Evolutionary conservation across 1,140 invertebrate genomes (phyloP).

Genomic region (Spodoptera litura): DNA sequence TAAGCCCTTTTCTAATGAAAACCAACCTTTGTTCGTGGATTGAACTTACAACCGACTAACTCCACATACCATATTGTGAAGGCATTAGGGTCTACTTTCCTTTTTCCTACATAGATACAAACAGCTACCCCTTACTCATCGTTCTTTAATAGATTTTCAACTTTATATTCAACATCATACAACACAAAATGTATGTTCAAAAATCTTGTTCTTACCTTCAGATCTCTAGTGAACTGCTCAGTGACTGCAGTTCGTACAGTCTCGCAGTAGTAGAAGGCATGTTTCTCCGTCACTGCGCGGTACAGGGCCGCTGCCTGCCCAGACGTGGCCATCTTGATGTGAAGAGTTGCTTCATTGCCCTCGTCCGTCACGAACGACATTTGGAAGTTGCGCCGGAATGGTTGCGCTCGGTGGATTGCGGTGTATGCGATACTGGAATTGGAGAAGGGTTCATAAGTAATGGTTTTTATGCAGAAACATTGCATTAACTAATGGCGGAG

Average conservation of each 20-base stretch:
- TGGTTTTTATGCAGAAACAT: too few relatives aligned
- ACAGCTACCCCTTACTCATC: too few relatives aligned
- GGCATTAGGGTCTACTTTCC: too few relatives aligned
- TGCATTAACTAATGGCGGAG: too few relatives aligned
- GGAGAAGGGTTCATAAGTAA: slow-evolving; percentile 5
- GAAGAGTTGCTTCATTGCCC: slow-evolving; percentile 89
- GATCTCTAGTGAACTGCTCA: slow-evolving; percentile 94
- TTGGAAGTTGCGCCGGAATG: slow-evolving; percentile 91
- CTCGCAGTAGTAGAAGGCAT: slow-evolving; percentile 96
- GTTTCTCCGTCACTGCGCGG: slow-evolving; percentile 95
- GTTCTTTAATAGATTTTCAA: background rate
- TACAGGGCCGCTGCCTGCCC: slow-evolving; percentile 93
- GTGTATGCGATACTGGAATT: slow-evolving; percentile 92
- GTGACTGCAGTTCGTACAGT: slow-evolving; percentile 95
- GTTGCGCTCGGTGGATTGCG: slow-evolving; percentile 92
- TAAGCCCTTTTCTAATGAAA: too few relatives aligned
- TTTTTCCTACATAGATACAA: too few relatives aligned
- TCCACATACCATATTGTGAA: too few relatives aligned
- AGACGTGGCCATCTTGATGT: slow-evolving; percentile 93
- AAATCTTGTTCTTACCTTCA: slow-evolving; percentile 87
- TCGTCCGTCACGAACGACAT: slow-evolving; percentile 91
- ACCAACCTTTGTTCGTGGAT: too few relatives aligned
- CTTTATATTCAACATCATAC: background rate
- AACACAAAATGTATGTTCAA: background rate
- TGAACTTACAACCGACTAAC: too few relatives aligned